These are phyloP conservation scores for Alcis repandata DNA, from an alignment of 2,888 invertebrate species.

Conservation along the genomic window DNA sequence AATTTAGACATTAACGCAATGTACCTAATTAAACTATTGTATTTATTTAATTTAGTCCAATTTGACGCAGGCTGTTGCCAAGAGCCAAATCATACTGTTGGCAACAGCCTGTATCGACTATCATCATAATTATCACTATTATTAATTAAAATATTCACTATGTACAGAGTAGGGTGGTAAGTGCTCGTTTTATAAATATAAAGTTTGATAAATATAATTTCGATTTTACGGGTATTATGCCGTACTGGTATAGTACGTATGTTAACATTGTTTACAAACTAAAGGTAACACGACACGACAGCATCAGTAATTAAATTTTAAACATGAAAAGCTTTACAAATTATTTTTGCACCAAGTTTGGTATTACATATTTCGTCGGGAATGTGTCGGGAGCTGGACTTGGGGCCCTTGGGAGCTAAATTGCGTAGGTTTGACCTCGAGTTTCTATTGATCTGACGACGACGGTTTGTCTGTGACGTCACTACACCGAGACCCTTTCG, in stretches of 20 bases:
- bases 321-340: not conserved
- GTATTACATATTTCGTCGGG: slow-evolving; percentile 50
- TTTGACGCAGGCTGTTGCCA: not conserved
- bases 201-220: not conserved
- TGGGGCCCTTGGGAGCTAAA: slow-evolving; percentile 27
- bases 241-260: too few relatives aligned
- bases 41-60: not conserved
- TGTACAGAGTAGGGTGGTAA: too few relatives aligned
- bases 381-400: slow-evolving; percentile 55
- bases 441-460: slow-evolving; percentile 81
- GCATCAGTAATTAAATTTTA: not conserved
- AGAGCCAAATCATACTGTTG: too few relatives aligned
- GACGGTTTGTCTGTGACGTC: slow-evolving; percentile 75
- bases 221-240: too few relatives aligned
- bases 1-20: slow-evolving; percentile 1
- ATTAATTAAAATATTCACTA: not conserved
- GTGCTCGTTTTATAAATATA: too few relatives aligned
- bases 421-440: slow-evolving; percentile 77
- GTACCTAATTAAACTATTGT: too few relatives aligned
- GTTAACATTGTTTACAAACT: not conserved
- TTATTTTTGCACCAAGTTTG: not conserved
- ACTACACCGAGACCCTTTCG: slow-evolving; percentile 62
- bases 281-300: not conserved
- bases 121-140: too few relatives aligned
- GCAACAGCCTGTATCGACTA: too few relatives aligned